Conservation (phyloP, 2,797 vertebrate genomes). For the Melanotaenia boesemani region DNA sequence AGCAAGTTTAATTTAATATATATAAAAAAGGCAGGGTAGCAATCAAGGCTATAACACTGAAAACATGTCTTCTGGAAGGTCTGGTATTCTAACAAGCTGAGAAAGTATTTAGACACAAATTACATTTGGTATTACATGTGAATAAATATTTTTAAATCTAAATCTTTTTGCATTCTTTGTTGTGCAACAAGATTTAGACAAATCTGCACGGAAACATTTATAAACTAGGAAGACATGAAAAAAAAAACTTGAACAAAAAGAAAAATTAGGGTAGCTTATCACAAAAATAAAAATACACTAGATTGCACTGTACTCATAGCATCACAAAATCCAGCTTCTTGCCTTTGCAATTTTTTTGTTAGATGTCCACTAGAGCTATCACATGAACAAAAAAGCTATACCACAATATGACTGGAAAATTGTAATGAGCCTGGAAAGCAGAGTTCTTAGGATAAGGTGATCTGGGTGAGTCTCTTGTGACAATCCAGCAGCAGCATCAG, state of each 20-base stretch:
- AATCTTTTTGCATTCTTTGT: not conserved
- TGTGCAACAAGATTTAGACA: not conserved
- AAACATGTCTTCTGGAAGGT: not conserved
- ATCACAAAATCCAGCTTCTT: not conserved
- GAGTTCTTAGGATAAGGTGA: constrained; percentile 34
- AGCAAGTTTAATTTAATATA: not conserved
- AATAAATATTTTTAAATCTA: not conserved
- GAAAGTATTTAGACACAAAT: not conserved
- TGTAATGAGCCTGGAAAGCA: not conserved
- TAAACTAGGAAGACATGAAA: not conserved
- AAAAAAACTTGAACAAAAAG: not conserved
- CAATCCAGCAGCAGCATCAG: constrained; percentile 71
- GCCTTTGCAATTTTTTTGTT: not conserved
- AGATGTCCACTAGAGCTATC: not conserved
- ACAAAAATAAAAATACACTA: not conserved
- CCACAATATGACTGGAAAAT: not conserved
- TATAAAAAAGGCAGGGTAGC: not conserved
- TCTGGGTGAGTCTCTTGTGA: constrained; percentile 49
- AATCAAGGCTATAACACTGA: not conserved
- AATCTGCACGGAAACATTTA: not conserved
- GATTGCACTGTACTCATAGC: not conserved
- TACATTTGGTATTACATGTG: not conserved
- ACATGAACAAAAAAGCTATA: not conserved
- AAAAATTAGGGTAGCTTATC: not conserved
- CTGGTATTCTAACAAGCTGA: not conserved